Conservation (phyloP, 2,888 invertebrate genomes). For the Melanotus villosus region DNA sequence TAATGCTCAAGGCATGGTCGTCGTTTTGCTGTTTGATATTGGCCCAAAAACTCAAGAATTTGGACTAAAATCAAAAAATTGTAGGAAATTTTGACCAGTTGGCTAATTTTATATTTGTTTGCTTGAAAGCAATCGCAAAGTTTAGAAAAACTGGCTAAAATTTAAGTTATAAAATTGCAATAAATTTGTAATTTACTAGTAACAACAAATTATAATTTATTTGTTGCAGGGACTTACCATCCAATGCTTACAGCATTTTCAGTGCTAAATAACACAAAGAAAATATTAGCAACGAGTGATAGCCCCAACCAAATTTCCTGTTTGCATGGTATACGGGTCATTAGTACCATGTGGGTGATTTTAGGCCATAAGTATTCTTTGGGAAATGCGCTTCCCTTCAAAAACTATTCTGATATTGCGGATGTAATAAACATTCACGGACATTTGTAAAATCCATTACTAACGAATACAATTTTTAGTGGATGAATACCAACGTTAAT, state of each 20-base stretch:
- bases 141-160: too few relatives aligned
- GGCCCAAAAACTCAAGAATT: too few relatives aligned
- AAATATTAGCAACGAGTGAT: conserved; percentile 62
- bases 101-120: too few relatives aligned
- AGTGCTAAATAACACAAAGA: conserved; percentile 64
- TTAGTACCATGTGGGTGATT: conserved; percentile 69
- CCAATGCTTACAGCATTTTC: conserved; percentile 60
- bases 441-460: too few relatives aligned
- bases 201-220: background rate
- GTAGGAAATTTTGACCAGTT: too few relatives aligned
- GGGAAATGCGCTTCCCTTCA: background rate
- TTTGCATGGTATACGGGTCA: conserved; percentile 66
- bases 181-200: too few relatives aligned
- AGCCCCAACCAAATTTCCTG: conserved; percentile 60
- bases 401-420: background rate
- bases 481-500: background rate
- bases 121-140: too few relatives aligned
- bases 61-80: too few relatives aligned
- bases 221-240: background rate
- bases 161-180: too few relatives aligned
- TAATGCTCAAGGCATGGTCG: background rate
- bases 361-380: conserved; percentile 60
- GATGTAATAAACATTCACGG: background rate
- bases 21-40: too few relatives aligned
- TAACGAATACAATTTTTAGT: background rate